Evolutionary conservation across 2,888 invertebrate species (phyloP).

Genomic region (Oscheius sp.): DNA sequence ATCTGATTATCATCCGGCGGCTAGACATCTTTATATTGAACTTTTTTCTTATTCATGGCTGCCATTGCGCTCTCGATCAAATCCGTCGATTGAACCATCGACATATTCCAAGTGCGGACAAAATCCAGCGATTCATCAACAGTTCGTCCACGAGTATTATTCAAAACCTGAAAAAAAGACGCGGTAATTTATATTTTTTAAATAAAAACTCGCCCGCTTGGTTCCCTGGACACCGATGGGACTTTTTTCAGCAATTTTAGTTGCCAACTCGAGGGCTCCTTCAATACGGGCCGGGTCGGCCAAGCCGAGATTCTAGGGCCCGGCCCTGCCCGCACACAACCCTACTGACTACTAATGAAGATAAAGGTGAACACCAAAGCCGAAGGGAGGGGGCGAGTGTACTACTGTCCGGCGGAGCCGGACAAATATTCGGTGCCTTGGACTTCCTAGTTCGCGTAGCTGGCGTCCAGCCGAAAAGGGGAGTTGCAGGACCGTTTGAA

Average conservation of each 20-base stretch:
- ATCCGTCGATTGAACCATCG: constrained; percentile 92
- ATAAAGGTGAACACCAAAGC: too few relatives aligned
- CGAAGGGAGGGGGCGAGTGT: too few relatives aligned
- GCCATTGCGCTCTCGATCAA: constrained; percentile 83
- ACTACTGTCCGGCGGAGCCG: too few relatives aligned
- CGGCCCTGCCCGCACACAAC: too few relatives aligned
- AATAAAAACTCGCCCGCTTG: constrained; percentile 79
- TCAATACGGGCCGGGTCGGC: too few relatives aligned
- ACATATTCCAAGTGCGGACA: constrained; percentile 86
- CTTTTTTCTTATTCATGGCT: constrained; percentile 68
- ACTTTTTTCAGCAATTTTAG: constrained; percentile 86
- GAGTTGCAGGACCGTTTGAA: too few relatives aligned
- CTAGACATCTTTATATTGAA: constrained; percentile 58
- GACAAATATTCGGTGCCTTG: too few relatives aligned
- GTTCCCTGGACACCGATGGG: constrained; percentile 94
- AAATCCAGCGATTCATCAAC: constrained; percentile 89
- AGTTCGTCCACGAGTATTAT: constrained; percentile 87
- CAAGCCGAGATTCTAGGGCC: too few relatives aligned
- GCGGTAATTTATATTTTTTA: background rate
- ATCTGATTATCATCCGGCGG: too few relatives aligned
- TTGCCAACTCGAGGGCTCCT: constrained; percentile 79
- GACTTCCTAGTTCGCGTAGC: too few relatives aligned
- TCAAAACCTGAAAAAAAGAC: constrained; percentile 75
- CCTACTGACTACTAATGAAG: too few relatives aligned
- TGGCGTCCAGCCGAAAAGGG: too few relatives aligned